Evolutionary conservation across 64 coral and sea anemone species (phyloP).

Genomic region (Montipora sp.): DNA sequence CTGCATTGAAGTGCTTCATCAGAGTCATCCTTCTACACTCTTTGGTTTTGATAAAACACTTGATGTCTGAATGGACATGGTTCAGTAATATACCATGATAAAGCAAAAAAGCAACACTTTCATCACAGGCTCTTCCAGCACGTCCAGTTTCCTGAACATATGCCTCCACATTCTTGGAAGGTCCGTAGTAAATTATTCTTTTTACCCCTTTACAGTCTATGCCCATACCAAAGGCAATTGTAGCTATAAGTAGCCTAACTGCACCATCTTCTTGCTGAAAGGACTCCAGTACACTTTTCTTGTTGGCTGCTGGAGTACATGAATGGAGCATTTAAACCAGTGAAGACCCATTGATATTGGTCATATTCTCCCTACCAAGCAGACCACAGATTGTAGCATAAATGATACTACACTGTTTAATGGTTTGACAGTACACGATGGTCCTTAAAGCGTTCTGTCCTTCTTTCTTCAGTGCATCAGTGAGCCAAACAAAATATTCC

Average conservation of each 20-base stretch:
- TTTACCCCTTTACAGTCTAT: no score
- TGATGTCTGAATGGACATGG: background rate
- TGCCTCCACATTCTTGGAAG: slow-evolving; percentile 34
- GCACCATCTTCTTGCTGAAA: no score
- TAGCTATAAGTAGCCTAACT: no score
- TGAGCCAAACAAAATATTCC: slow-evolving; percentile 22
- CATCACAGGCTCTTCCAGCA: slow-evolving; percentile 31
- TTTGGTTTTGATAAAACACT: slow-evolving; percentile 38
- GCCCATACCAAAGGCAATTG: no score
- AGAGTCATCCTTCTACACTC: slow-evolving; percentile 59
- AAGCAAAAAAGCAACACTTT: slow-evolving; percentile 26
- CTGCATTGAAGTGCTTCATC: slow-evolving; percentile 59
- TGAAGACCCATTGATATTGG: no score
- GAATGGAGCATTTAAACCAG: no score
- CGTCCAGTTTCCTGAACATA: slow-evolving; percentile 49
- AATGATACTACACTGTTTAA: background rate
- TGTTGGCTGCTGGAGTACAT: no score
- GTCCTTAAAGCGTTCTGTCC: background rate
- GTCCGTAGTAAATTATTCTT: no score
- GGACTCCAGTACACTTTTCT: no score
- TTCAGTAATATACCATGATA: background rate
- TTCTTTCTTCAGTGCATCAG: slow-evolving; percentile 23
- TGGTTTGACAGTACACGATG: background rate
- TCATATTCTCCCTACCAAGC: background rate
- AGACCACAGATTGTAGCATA: background rate